phyloP scores from a whole-genome alignment of 2,888 invertebrate genomes.

The Eupithecia centaureata region DNA sequence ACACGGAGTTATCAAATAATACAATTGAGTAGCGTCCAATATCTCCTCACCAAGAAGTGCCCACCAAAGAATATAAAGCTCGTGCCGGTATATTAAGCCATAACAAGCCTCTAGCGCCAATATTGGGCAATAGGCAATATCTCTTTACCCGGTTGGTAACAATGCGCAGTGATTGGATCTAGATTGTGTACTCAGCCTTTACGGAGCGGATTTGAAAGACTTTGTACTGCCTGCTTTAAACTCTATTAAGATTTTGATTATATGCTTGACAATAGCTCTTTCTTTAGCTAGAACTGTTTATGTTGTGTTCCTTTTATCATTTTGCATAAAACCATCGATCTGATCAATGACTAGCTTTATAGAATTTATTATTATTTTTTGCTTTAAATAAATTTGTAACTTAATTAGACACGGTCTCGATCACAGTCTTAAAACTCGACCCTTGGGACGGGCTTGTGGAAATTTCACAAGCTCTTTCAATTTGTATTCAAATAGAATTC shows the following conservation, averaged over 20 bases:
- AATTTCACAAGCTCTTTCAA: conserved; percentile 8
- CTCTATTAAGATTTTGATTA: not conserved
- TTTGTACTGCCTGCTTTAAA: not conserved
- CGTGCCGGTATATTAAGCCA: not conserved
- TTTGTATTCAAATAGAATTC: conserved; percentile 18
- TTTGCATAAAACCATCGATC: not conserved
- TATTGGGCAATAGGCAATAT: conserved; percentile 30
- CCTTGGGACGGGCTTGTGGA: not conserved
- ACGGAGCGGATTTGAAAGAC: not conserved
- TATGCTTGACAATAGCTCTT: too few relatives aligned
- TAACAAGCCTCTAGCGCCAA: conserved; percentile 13
- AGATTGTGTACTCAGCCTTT: conserved; percentile 22
- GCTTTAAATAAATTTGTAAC: not conserved
- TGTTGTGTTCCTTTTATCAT: not conserved
- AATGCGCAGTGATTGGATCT: conserved; percentile 34
- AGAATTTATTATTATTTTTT: not conserved
- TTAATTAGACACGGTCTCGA: not conserved
- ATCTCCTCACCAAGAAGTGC: not conserved
- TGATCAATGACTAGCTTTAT: not conserved
- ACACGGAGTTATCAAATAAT: not conserved
- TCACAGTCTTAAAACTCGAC: conserved; percentile 7
- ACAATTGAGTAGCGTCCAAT: not conserved
- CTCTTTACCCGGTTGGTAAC: conserved; percentile 30
- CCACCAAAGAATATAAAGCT: not conserved
- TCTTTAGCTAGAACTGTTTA: not conserved